These are phyloP conservation scores for Capromys pilorides DNA, from an alignment of 2,797 vertebrate genomes.

Conservation along the genomic window DNA sequence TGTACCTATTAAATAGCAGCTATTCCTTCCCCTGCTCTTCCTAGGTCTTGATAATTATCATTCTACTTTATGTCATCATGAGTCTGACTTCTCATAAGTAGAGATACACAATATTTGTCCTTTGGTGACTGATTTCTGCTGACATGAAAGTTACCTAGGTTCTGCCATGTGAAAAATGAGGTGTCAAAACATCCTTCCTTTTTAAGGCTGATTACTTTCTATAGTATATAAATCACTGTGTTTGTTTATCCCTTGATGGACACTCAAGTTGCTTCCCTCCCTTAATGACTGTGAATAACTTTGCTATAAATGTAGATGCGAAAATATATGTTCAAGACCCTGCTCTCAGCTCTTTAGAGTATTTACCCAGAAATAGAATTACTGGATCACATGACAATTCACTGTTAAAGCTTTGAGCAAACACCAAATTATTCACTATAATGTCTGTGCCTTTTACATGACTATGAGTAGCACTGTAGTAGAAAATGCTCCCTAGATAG, in stretches of 20 bases:
- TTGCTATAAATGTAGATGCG: background rate
- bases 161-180: background rate
- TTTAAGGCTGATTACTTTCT: background rate
- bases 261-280: background rate
- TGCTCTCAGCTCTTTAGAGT: background rate
- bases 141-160: background rate
- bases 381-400: background rate
- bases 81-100: background rate
- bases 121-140: background rate
- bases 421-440: background rate
- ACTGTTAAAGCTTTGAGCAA: background rate
- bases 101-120: background rate
- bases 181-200: background rate
- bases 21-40: background rate
- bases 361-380: background rate
- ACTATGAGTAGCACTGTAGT: background rate
- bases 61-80: background rate
- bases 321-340: background rate
- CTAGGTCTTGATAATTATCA: too few species aligned
- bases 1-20: background rate
- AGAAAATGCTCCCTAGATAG: background rate
- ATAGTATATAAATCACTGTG: background rate
- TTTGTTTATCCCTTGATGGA: background rate
- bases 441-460: background rate
- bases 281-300: background rate